phyloP scores from a whole-genome alignment of 2,113 vertebrate genomes.

The Zeus faber region DNA sequence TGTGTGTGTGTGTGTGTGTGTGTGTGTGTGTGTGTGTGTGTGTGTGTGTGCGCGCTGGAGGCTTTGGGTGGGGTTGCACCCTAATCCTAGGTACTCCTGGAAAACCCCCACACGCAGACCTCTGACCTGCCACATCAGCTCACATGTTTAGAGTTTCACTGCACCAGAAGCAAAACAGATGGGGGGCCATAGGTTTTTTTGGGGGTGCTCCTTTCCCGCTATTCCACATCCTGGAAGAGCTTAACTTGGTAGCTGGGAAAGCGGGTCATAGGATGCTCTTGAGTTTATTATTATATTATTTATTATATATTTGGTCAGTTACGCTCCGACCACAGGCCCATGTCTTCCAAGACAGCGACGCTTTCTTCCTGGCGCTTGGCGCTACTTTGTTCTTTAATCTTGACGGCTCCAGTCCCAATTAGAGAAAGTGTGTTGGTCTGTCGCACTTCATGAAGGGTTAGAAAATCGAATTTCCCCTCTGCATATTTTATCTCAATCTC shows the following conservation, averaged over 20 bases:
- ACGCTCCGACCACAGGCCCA: constrained; percentile 9
- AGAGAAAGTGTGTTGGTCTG: constrained; percentile 6
- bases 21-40: constrained; percentile 4
- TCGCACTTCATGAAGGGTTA: constrained; percentile 32
- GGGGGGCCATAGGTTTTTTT: constrained; percentile 1
- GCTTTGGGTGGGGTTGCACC: constrained; percentile 52
- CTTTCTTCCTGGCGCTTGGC: neutral
- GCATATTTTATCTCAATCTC: constrained; percentile 7
- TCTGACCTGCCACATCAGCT: constrained; percentile 62
- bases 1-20: constrained; percentile 1
- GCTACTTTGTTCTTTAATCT: constrained; percentile 8
- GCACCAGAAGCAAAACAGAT: constrained; percentile 56
- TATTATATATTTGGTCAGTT: constrained; percentile 7
- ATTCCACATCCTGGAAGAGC: constrained; percentile 21
- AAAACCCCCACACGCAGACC: constrained; percentile 42
- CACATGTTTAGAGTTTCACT: constrained; percentile 59
- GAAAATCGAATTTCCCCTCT: neutral
- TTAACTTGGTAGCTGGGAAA: constrained; percentile 18
- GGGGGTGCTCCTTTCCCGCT: constrained; percentile 7
- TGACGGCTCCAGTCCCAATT: constrained; percentile 20
- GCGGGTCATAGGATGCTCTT: constrained; percentile 2
- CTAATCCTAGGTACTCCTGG: constrained; percentile 34
- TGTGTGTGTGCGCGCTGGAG: constrained; percentile 15
- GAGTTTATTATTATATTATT: neutral
- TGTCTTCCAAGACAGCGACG: constrained; percentile 11